A percentile compares a stretch with the other conserved stretches of the same genome.
phyloP scores from a whole-genome alignment of 1,140 invertebrate species.

The Halictus rubicundus region DNA sequence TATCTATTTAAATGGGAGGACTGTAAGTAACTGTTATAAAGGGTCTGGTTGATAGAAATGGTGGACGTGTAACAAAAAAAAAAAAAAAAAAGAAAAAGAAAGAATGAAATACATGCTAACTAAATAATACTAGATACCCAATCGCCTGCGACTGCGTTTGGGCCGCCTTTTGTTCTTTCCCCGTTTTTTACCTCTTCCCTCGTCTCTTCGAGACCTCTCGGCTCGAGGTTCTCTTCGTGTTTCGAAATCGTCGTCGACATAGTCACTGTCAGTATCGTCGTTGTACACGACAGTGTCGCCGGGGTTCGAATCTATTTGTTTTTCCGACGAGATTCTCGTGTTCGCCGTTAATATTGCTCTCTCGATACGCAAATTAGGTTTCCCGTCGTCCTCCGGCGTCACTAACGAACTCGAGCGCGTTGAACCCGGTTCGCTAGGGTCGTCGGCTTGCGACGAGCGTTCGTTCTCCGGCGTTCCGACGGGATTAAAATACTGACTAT shows the following conservation, averaged over 20 bases:
- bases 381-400: neutral
- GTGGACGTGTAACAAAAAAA: conserved; percentile 3
- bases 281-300: conserved; percentile 20
- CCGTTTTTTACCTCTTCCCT: conserved; percentile 74
- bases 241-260: conserved; percentile 39
- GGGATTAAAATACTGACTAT: neutral
- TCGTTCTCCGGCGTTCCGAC: neutral
- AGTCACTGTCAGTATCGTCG: conserved; percentile 31
- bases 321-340: conserved; percentile 49
- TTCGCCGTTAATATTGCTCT: conserved; percentile 36
- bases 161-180: conserved; percentile 69
- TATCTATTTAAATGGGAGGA: too few relatives aligned
- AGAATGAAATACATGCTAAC: conserved; percentile 41
- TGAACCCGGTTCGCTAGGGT: neutral
- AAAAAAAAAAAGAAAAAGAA: too few relatives aligned
- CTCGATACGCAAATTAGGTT: conserved; percentile 12
- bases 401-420: neutral
- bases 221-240: conserved; percentile 58
- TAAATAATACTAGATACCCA: conserved; percentile 72
- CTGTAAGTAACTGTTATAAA: too few relatives aligned
- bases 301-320: conserved; percentile 4
- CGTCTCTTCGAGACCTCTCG: conserved; percentile 66
- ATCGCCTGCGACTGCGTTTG: conserved; percentile 75
- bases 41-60: neutral
- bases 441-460: neutral